Evolutionary conservation across 2,888 invertebrate species (phyloP).

Genomic region (Crioceris asparagi): DNA sequence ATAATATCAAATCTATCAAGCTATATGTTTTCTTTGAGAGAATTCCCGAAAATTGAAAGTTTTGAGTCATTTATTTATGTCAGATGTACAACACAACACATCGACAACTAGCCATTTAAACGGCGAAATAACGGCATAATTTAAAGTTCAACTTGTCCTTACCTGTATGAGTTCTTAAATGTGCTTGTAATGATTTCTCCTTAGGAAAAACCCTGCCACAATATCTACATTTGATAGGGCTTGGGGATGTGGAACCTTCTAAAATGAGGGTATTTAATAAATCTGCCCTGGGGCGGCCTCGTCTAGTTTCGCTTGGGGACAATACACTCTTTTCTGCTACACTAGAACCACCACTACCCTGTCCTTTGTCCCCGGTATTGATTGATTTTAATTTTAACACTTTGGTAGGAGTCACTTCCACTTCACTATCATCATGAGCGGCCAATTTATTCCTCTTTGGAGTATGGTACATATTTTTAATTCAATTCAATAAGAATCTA

Average conservation of each 20-base stretch:
- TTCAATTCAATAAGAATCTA: conserved; percentile 21
- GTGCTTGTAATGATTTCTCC: conserved; percentile 64
- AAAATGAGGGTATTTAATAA: conserved; percentile 55
- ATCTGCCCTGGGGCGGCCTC: conserved; percentile 63
- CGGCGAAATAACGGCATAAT: conserved; percentile 19
- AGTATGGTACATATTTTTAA: conserved; percentile 25
- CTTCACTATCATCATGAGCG: conserved; percentile 22
- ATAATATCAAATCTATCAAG: too few species aligned
- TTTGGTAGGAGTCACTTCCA: conserved; percentile 26
- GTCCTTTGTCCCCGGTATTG: conserved; percentile 29
- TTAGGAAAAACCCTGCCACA: conserved; percentile 65
- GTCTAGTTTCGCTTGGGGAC: conserved; percentile 38
- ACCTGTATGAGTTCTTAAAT: conserved; percentile 55
- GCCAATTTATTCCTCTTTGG: conserved; percentile 25
- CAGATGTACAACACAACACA: conserved; percentile 13
- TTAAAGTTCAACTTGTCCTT: conserved; percentile 25
- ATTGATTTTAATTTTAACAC: conserved; percentile 25
- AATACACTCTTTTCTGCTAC: conserved; percentile 23
- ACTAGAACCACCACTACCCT: conserved; percentile 27
- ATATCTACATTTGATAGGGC: conserved; percentile 58
- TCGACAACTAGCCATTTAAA: conserved; percentile 20
- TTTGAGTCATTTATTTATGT: conserved; percentile 6
- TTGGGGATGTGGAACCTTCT: conserved; percentile 57
- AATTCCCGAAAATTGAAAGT: too few species aligned
- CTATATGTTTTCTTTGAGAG: too few species aligned